These are phyloP conservation scores for Halcyon malimbica DNA, from an alignment of 2,113 vertebrate genomes.

Conservation along the genomic window DNA sequence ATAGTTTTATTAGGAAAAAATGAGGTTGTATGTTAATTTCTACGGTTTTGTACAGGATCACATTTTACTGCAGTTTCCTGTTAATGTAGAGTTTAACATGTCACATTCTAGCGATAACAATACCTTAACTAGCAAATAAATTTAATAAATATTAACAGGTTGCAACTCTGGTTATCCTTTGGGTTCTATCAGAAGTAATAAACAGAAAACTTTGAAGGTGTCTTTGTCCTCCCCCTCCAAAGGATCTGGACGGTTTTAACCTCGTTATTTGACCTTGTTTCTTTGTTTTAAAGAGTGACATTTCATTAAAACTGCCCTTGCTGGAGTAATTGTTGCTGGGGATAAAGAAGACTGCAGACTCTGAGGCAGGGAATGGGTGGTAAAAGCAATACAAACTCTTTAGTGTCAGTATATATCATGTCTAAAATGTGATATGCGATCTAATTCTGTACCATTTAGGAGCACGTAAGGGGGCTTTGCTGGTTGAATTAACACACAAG, in stretches of 20 bases:
- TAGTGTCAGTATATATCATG: neutral
- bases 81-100: neutral
- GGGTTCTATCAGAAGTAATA: neutral
- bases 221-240: neutral
- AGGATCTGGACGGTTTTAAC: neutral
- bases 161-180: neutral
- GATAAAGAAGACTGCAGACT: constrained; percentile 49
- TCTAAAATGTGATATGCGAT: constrained; percentile 48
- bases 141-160: neutral
- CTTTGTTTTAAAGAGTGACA: constrained; percentile 61
- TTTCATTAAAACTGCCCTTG: constrained; percentile 63
- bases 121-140: neutral
- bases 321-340: constrained; percentile 59
- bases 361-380: constrained; percentile 13
- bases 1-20: neutral
- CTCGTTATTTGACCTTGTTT: constrained; percentile 51
- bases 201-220: neutral
- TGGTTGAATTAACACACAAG: constrained; percentile 68
- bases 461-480: constrained; percentile 34
- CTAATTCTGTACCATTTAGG: constrained; percentile 54
- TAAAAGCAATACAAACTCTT: constrained; percentile 43
- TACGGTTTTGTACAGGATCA: neutral
- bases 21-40: neutral
- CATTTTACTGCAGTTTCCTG: neutral
- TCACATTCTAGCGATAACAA: neutral